Conservation (phyloP, 2,113 vertebrate genomes). For the Orthonyx spaldingii region DNA sequence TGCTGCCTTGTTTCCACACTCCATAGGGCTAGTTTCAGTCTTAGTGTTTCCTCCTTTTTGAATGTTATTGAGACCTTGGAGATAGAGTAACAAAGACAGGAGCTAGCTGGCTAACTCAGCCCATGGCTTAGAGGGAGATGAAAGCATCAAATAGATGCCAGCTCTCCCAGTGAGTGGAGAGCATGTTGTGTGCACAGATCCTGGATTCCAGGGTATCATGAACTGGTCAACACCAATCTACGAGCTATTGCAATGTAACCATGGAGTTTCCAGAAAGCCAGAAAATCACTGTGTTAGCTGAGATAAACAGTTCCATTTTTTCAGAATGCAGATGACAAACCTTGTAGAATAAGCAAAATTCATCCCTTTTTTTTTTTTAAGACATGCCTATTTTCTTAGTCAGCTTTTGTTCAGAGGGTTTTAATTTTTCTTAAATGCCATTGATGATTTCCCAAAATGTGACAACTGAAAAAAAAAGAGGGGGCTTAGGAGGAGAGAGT, state of each 20-base stretch:
- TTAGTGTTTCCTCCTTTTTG: not conserved
- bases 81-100: not conserved
- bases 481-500: accelerated
- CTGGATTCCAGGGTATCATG: not conserved
- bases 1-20: not conserved
- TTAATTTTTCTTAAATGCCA: not conserved
- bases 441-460: not conserved
- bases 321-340: not conserved
- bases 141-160: not conserved
- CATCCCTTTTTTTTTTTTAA: not conserved
- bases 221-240: not conserved
- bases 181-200: not conserved
- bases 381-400: not conserved
- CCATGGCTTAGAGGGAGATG: not conserved
- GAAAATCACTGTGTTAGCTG: not conserved
- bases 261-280: not conserved
- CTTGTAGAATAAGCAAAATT: not conserved
- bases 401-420: not conserved
- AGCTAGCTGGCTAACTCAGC: not conserved
- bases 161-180: not conserved
- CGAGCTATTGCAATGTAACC: not conserved
- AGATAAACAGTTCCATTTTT: not conserved
- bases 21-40: not conserved
- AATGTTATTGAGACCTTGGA: not conserved
- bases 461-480: not conserved